Evolutionary conservation across 2,797 vertebrate species (phyloP), one percentile per base, ranked within the genome.

Genomic region (Notolabrus celidotus): DNA sequence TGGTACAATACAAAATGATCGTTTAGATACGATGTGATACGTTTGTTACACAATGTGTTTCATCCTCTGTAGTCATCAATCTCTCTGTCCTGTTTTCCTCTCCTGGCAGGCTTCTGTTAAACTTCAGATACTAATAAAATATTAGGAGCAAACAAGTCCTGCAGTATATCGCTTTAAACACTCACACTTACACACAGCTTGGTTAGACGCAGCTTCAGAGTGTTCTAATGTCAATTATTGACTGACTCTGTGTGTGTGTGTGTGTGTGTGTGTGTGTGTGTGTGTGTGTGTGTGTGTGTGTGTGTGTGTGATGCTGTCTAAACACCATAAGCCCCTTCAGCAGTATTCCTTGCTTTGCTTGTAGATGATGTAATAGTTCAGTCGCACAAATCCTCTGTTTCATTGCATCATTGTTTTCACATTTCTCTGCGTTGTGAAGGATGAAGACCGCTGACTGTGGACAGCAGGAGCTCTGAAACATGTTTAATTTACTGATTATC

Each of bases 351-450:
- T 59, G 17, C 73, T 73, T 52, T 16, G 22, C 58, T 68, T 8
- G 29, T 58, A 17, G 50, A 67, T 77, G 71, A 84, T 67, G 77
- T 67, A 80, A 76, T 23, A 34, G 47, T 66, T 82, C 41, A 79
- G 59, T 43, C 27, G 1, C 59, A 47, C 55, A 56, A 23, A 65
- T 82, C 71, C 61, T 50, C 25, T n/a, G 0, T 41, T 62, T 50
- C 2, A 3, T 77, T 64, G 49, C 15, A 5, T 78, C 67, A 80
- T 27, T 22, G 9, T 57, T 59, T 51, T 16, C 6, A 3, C 22
- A n/a, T 39, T 23, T 63, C 6, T 2, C 16, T 2, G 1, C 25
- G 8, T 2, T 25, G 19, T 61, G 34, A 2, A 16, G 14, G 23
- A 36, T 9, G 0, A 2, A 51, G 9, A 10, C 7, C 15, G 0